Conservation (phyloP, 2,113 vertebrate species). For the Paramormyrops kingsleyae region DNA sequence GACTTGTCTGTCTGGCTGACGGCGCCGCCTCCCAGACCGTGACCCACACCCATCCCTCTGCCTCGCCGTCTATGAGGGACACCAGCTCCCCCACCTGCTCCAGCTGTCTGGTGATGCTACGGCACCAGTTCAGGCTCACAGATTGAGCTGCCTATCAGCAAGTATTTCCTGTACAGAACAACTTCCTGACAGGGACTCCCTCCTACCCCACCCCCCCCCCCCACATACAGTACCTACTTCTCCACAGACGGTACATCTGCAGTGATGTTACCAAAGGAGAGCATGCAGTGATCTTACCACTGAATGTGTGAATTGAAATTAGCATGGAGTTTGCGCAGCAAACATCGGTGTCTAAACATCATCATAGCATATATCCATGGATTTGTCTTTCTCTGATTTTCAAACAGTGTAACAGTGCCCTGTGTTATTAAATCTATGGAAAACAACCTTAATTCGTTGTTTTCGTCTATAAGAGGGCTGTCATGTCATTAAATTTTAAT, state of each 20-base stretch:
- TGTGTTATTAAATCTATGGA: background rate
- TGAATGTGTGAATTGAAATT: background rate
- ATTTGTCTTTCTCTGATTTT: background rate
- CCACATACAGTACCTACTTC: background rate
- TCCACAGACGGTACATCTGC: background rate
- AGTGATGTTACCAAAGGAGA: background rate
- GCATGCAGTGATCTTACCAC: background rate
- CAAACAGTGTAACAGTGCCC: background rate
- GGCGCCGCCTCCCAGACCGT: background rate
- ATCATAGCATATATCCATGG: background rate
- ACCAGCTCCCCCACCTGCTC: background rate
- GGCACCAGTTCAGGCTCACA: background rate
- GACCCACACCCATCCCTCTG: background rate
- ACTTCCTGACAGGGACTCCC: background rate
- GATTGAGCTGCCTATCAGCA: background rate
- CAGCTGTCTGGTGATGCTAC: background rate
- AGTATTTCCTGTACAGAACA: background rate
- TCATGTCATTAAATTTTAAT: background rate
- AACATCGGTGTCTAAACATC: background rate
- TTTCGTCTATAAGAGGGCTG: background rate
- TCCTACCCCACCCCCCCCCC: background rate
- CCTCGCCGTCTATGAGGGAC: background rate
- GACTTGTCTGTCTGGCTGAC: conserved; percentile 43
- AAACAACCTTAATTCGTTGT: background rate
- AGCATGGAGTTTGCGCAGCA: background rate